phyloP scores from a whole-genome alignment of 2,797 vertebrate genomes.

The Mycteria americana region DNA sequence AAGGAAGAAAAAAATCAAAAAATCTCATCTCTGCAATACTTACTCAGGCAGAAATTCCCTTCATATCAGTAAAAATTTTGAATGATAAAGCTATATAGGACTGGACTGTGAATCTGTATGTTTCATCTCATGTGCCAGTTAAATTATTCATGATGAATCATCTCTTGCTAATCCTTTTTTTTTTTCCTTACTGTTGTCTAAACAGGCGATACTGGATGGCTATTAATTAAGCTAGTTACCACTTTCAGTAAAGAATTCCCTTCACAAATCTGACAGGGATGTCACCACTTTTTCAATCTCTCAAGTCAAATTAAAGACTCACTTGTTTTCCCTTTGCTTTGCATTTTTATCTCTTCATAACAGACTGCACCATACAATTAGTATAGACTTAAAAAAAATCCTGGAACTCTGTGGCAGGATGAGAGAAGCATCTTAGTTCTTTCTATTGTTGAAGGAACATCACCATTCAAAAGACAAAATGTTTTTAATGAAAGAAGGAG shows the following conservation, averaged over 20 bases:
- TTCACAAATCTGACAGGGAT: not conserved
- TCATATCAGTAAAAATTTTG: not conserved
- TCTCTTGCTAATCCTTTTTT: not conserved
- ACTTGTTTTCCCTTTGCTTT: slow-evolving; percentile 30
- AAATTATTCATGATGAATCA: slow-evolving; percentile 19
- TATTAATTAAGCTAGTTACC: slow-evolving; percentile 31
- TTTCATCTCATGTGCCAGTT: not conserved
- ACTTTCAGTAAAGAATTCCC: slow-evolving; percentile 26
- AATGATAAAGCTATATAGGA: not conserved
- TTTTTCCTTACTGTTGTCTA: not conserved
- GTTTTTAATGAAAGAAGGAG: not conserved
- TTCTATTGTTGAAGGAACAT: not conserved
- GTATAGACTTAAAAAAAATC: not conserved
- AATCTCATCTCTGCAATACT: not conserved
- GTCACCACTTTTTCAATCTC: not conserved
- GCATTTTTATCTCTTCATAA: slow-evolving; percentile 24
- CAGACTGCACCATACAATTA: not conserved
- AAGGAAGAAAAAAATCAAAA: not conserved
- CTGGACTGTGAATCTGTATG: not conserved
- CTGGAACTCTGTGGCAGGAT: not conserved
- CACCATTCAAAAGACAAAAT: not conserved
- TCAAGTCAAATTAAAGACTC: slow-evolving; percentile 13
- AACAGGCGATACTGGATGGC: not conserved
- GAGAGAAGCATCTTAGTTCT: not conserved
- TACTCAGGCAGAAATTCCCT: not conserved